Percentiles rank a stretch among this genome's conserved stretches.
Evolutionary conservation across 2,113 vertebrate genomes (phyloP).

Genomic region (Trichechus manatus): DNA sequence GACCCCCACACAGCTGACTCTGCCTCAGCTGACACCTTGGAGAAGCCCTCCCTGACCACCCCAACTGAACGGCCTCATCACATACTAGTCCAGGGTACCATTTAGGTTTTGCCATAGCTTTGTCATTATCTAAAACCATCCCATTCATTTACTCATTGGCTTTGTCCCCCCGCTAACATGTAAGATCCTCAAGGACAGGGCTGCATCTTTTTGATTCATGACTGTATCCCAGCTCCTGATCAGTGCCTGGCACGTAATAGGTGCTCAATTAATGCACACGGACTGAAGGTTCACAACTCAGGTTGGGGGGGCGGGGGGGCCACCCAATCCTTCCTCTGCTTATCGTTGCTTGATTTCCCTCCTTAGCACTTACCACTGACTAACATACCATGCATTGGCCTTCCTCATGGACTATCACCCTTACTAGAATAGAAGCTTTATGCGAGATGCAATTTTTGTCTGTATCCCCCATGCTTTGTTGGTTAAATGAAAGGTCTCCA

Average conservation of each 20-base stretch:
- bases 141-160: neutral
- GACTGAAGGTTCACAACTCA: neutral
- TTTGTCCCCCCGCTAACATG: neutral
- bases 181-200: neutral
- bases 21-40: neutral
- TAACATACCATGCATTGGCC: accelerated
- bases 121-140: neutral
- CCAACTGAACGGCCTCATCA: neutral
- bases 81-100: neutral
- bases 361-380: neutral
- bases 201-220: neutral
- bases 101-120: neutral
- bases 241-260: neutral
- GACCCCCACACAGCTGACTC: neutral
- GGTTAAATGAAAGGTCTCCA: neutral
- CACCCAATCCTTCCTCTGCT: neutral
- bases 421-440: neutral
- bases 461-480: neutral
- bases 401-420: neutral
- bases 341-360: neutral
- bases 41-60: neutral
- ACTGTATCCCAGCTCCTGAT: neutral
- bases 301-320: neutral
- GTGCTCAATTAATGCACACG: neutral
- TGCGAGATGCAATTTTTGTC: neutral